Conservation (phyloP, 2,113 vertebrate species). For the Piaya cayana region DNA sequence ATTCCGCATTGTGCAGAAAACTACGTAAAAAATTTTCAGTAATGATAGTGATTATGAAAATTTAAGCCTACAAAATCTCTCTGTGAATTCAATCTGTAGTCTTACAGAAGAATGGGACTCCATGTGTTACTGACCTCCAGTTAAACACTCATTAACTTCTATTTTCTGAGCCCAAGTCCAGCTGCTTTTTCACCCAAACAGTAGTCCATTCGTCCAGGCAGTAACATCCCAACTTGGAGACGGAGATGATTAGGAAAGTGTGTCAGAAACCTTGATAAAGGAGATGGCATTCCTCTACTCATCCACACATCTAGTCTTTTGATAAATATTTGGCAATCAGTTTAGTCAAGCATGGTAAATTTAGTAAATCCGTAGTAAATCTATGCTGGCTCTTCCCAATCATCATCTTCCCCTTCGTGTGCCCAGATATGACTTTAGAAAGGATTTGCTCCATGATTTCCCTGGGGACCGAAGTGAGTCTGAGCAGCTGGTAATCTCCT, state of each 20-base stretch:
- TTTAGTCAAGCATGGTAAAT: background rate
- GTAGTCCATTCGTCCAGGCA: rapidly evolving
- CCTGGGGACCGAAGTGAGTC: background rate
- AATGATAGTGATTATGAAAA: background rate
- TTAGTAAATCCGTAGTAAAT: constrained; percentile 13
- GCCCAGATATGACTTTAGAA: background rate
- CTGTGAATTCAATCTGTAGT: background rate
- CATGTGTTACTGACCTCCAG: background rate
- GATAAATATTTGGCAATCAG: background rate
- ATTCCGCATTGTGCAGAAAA: background rate
- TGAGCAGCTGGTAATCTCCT: constrained; percentile 12
- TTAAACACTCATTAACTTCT: background rate
- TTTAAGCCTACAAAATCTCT: background rate
- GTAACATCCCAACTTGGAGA: background rate
- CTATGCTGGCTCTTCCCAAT: background rate
- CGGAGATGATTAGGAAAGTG: background rate
- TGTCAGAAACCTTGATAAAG: background rate
- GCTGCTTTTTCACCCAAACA: background rate
- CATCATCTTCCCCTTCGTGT: background rate
- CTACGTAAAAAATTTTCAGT: background rate
- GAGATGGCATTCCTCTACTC: background rate
- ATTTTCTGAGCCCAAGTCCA: background rate
- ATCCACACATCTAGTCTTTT: background rate
- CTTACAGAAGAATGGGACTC: background rate
- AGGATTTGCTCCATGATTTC: constrained; percentile 38